Evolutionary conservation across 2,888 invertebrate species (phyloP), one percentile per base, ranked within the genome.

Genomic region (Euclidia mi): DNA sequence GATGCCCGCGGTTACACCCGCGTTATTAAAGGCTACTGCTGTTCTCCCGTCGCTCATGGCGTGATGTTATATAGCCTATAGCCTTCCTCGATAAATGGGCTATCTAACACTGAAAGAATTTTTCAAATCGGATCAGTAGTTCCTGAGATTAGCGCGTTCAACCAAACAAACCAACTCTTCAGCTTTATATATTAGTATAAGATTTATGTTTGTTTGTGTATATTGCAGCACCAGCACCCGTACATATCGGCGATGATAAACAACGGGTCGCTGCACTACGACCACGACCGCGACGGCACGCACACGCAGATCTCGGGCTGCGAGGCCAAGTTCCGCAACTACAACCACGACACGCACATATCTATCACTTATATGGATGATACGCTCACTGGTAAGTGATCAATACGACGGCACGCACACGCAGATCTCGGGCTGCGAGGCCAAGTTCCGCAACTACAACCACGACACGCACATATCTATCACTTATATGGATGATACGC

Each of bases 371-470:
- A 99, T 84, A 98, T 98, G 89, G 97, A 97, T 74, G 98, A 99
- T 85, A 96, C 97, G 0, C 94, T 99, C 12, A 98, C 97, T 73
- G 98, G 97, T 97, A 85, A 84, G 83, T 67, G n/a, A n/a, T n/a
- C n/a, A n/a, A n/a, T n/a, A n/a, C 38, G 99, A 99, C 94, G 99
- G 99, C 41, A 99, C 99, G 0, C 99, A 99, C 88, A 99, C 99
- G 0, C 98, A 99, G 90, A 89, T 99, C 10, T 97, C 99, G 11
- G 99, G 99, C 18, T 99, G 99, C 91, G 99, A 99, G 89, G 98
- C 98, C 6, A 98, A 98, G 84, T 98, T 99, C 88, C 95, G 99
- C 48, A 99, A 99, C 95, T 95, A 94, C 31, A 97, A 98, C 58
- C 96, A 98, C 77, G 99, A 99, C 81, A 98, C 99, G 0, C 97